A percentile compares a stretch with the other conserved stretches of the same genome.
These are phyloP conservation scores for Schizopygopsis malacanthus DNA, from an alignment of 2,797 vertebrate genomes.

Conservation along the genomic window DNA sequence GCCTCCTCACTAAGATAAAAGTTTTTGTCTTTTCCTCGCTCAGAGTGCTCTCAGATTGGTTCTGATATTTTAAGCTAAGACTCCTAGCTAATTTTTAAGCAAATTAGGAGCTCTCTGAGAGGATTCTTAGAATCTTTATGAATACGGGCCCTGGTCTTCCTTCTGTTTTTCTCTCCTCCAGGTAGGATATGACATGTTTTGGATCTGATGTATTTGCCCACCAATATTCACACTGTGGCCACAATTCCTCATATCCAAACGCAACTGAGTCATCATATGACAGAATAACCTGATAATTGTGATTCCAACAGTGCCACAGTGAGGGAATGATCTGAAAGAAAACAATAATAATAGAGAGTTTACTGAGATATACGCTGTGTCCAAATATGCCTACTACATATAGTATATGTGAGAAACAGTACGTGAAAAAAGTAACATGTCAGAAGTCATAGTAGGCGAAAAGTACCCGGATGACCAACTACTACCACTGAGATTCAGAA, in stretches of 20 bases:
- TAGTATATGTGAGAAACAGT: background rate
- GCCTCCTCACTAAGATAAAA: too few species aligned
- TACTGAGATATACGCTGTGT: background rate
- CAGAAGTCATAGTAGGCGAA: too few species aligned
- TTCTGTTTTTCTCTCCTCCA: conserved; percentile 78
- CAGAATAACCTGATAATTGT: conserved; percentile 82
- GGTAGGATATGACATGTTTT: conserved; percentile 76
- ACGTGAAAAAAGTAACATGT: too few species aligned
- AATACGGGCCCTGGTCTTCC: conserved; percentile 81
- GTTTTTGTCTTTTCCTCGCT: too few species aligned
- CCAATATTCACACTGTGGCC: conserved; percentile 81
- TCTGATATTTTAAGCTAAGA: too few species aligned
- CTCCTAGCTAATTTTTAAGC: too few species aligned
- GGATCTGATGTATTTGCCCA: conserved; percentile 84
- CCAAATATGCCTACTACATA: too few species aligned
- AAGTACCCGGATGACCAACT: background rate
- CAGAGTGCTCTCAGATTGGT: too few species aligned
- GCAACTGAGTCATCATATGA: conserved; percentile 78
- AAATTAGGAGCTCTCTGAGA: too few species aligned
- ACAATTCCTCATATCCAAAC: conserved; percentile 78
- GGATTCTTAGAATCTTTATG: too few species aligned
- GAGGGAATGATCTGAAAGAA: conserved; percentile 79
- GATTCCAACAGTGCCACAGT: conserved; percentile 81
- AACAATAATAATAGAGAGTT: background rate
- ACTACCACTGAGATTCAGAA: background rate